Conservation (phyloP, 2,888 invertebrate genomes). For the Hypolimnas misippus region DNA sequence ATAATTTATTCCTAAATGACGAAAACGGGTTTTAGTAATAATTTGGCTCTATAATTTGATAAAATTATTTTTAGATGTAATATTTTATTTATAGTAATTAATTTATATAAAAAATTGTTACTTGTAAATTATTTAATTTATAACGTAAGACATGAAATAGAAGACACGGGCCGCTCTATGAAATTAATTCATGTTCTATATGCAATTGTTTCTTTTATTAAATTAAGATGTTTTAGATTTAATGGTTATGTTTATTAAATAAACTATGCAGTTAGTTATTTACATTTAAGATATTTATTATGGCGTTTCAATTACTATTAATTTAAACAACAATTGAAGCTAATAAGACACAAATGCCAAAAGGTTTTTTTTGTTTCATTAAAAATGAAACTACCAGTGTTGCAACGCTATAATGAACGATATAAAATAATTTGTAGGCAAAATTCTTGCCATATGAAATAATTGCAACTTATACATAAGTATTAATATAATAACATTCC, state of each 20-base stretch:
- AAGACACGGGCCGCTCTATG: not conserved
- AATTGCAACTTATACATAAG: not conserved
- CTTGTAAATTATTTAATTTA: slow-evolving; percentile 1
- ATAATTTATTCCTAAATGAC: not conserved
- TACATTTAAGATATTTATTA: slow-evolving; percentile 16
- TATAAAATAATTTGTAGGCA: slow-evolving; percentile 2
- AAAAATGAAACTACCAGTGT: not conserved
- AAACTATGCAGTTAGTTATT: not conserved
- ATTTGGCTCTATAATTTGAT: not conserved
- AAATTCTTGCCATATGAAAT: slow-evolving; percentile 10
- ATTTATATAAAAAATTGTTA: not conserved
- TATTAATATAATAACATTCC: slow-evolving; percentile 45
- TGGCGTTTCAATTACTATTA: slow-evolving; percentile 11
- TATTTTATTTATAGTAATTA: not conserved
- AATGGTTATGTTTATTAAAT: slow-evolving; percentile 5
- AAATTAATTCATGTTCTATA: not conserved
- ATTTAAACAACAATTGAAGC: not conserved
- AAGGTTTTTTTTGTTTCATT: not conserved
- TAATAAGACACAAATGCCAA: not conserved
- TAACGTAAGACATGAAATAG: not conserved
- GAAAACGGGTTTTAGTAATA: slow-evolving; percentile 5
- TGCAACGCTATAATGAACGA: slow-evolving; percentile 18
- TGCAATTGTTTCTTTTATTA: slow-evolving; percentile 1
- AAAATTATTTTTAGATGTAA: not conserved
- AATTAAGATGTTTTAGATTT: slow-evolving; percentile 9